Percentiles rank a stretch among this genome's conserved stretches.
Conservation (phyloP, 64 coral and sea anemone species). For the Catalaphyllia jardinei region DNA sequence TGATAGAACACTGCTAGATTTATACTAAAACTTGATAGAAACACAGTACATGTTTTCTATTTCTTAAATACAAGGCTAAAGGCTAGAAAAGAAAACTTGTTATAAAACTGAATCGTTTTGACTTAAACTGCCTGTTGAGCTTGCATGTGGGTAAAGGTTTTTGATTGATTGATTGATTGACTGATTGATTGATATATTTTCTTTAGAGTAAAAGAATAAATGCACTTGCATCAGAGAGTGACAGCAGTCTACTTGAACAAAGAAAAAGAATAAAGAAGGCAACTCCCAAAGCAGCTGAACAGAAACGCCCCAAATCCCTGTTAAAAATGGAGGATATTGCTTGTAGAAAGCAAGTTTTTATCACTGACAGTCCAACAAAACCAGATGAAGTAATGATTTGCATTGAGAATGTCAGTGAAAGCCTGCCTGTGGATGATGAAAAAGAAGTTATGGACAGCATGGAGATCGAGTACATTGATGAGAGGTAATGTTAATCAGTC, state of each 20-base stretch:
- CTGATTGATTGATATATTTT: no score
- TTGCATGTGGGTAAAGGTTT: background rate
- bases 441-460: background rate
- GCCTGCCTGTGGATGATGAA: background rate
- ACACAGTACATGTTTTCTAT: no score
- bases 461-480: constrained; percentile 1
- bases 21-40: no score
- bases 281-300: background rate
- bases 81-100: no score
- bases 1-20: no score
- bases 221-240: constrained; percentile 29
- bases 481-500: background rate
- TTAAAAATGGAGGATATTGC: background rate
- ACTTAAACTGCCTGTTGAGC: background rate
- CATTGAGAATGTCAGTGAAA: background rate
- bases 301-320: background rate
- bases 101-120: no score
- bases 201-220: constrained; percentile 6
- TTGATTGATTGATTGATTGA: no score
- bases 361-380: background rate
- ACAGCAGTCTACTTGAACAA: background rate
- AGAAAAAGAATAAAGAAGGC: constrained; percentile 2
- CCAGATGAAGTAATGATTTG: background rate
- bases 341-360: background rate
- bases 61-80: no score